Evolutionary conservation across 1,140 invertebrate genomes (phyloP).

Genomic region (Aphaenogaster floridana): DNA sequence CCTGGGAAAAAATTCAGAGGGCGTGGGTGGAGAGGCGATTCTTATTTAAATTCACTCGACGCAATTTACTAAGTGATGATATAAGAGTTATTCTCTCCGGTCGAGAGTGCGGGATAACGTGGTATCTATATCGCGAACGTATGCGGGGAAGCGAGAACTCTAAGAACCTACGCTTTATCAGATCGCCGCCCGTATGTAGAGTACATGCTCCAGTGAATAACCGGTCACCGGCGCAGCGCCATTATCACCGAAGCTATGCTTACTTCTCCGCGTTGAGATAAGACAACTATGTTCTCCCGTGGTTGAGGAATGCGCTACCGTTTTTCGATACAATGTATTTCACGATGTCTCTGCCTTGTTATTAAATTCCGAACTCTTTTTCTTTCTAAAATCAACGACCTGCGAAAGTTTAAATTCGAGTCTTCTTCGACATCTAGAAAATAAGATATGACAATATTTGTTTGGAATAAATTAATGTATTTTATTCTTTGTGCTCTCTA

Average conservation of each 20-base stretch:
- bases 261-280: constrained; percentile 12
- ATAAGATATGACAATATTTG: background rate
- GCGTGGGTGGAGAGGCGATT: background rate
- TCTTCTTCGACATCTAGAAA: background rate
- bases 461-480: background rate
- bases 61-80: constrained; percentile 17
- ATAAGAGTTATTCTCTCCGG: constrained; percentile 36
- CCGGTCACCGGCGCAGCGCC: constrained; percentile 38
- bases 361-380: background rate
- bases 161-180: constrained; percentile 46
- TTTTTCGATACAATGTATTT: background rate
- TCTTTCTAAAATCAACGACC: background rate
- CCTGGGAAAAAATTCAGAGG: constrained; percentile 24
- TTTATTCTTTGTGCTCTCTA: background rate
- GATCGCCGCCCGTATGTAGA: constrained; percentile 44
- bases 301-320: background rate
- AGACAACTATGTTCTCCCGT: constrained; percentile 1
- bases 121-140: constrained; percentile 16
- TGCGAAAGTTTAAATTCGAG: background rate
- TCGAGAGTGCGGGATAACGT: background rate
- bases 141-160: constrained; percentile 13
- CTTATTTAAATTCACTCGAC: constrained; percentile 24
- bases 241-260: constrained; percentile 45
- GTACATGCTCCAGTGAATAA: constrained; percentile 53
- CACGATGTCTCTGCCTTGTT: background rate